A percentile compares a stretch with the other conserved stretches of the same genome.
Evolutionary conservation across 2,113 vertebrate genomes (phyloP).

Genomic region (Limnothrissa miodon): DNA sequence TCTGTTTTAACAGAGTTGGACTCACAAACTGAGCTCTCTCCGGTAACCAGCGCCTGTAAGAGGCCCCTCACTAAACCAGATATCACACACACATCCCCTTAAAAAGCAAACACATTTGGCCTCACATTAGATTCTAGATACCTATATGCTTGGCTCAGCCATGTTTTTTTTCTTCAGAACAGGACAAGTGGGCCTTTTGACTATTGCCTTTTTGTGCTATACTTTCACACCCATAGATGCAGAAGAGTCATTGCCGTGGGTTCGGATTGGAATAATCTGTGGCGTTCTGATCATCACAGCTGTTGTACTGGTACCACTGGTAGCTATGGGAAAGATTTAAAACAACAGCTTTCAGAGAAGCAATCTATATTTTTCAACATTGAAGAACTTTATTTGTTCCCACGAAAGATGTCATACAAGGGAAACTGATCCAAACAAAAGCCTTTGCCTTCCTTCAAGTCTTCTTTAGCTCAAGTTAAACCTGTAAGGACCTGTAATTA

Average conservation of each 20-base stretch:
- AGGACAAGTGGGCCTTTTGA: background rate
- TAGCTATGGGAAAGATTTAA: slow-evolving; percentile 34
- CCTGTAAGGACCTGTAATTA: background rate
- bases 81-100: background rate
- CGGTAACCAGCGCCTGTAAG: background rate
- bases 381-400: background rate
- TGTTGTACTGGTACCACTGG: slow-evolving; percentile 37
- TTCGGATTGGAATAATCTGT: slow-evolving; percentile 46
- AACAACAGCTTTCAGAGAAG: background rate
- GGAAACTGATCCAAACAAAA: background rate
- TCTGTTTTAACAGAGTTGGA: background rate
- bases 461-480: background rate
- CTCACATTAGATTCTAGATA: background rate
- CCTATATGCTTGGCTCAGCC: background rate
- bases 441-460: background rate
- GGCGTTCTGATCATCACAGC: slow-evolving; percentile 49
- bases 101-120: background rate
- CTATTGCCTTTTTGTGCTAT: too few relatives aligned
- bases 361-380: background rate
- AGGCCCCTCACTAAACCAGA: background rate
- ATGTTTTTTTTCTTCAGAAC: too few relatives aligned
- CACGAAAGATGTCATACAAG: background rate
- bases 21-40: background rate
- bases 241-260: slow-evolving; percentile 40
- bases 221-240: too few relatives aligned